Base-by-base conservation (phyloP, 2,797 vertebrate genomes). In the Hemibagrus guttatus region DNA sequence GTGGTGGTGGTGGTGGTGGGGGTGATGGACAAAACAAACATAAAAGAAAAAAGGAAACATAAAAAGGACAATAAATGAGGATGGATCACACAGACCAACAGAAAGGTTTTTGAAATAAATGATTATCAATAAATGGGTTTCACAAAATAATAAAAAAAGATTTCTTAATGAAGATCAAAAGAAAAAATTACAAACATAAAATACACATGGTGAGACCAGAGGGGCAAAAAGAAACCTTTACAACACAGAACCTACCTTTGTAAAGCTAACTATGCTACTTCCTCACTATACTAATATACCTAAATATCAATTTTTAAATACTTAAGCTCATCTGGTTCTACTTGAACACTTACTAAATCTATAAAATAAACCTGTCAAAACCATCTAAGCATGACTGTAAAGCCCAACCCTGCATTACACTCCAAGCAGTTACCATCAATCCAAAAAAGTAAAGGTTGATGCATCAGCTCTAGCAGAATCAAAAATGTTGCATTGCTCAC, bases 191-290 rank as follows among this genome's bases (percentile, higher is more conserved):
- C 83, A 96, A 86, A 87, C 58, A 49, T 64, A 91, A 90, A 93
- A 94, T 95, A 96, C 95, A 93, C 92, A 95, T 95, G 93, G 93
- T 93, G 92, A 94, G 94, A 94, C 93, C 94, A 93, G 92, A 94
- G 64, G 93, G 93, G 94, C 86, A 85, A 94, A 95, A 95, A 92
- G 91, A 96, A 93, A 93, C 91, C 95, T 93, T 96, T 88, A 94
- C 94, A 93, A 92, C 93, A 95, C 91, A 91, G 94, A 95, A 98
- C 97, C 97, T 99, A 99, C 97, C 97, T 98, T 78, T 26, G 31
- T 39, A 85, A 81, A 63, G 58, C 81, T 84, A 89, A 6, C 72
- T 71, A 52, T n/a, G 12, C 17, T 35, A 54, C 28, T 26, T 49
- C 31, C 31, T 42, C 19, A 63, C 6, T 46, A 63, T 84, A 74